A percentile compares a stretch with the other conserved stretches of the same genome.
Conservation (phyloP, 2,888 invertebrate genomes). For the Spicauda simplicius region DNA sequence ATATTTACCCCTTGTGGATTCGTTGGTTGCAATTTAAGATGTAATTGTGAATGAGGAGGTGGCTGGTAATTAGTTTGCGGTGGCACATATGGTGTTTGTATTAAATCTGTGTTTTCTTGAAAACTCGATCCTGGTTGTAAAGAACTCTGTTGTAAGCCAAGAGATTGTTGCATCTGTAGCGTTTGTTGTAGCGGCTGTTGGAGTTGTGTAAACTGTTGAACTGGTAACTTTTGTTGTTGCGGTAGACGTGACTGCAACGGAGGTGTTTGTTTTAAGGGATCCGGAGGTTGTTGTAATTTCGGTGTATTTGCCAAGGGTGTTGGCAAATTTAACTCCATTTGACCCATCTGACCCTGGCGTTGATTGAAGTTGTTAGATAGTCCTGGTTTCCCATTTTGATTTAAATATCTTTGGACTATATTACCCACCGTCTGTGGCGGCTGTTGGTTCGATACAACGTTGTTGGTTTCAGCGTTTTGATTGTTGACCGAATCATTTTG, state of each 20-base stretch:
- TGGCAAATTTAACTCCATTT: background rate
- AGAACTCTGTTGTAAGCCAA: conserved; percentile 6
- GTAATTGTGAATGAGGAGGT: background rate
- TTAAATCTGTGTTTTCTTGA: background rate
- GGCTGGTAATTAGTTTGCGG: conserved; percentile 1
- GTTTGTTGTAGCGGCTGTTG: conserved; percentile 8
- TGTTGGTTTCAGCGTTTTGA: conserved; percentile 45
- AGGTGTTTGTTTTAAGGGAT: conserved; percentile 37
- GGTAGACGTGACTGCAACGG: conserved; percentile 5
- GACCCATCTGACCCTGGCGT: conserved; percentile 2
- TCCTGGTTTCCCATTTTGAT: conserved; percentile 12
- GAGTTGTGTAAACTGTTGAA: background rate
- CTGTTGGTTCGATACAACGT: conserved; percentile 19
- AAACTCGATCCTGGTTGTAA: background rate
- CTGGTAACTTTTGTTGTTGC: background rate
- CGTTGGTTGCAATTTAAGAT: background rate
- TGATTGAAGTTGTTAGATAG: conserved; percentile 2
- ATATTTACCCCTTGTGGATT: background rate
- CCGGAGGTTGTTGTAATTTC: conserved; percentile 47
- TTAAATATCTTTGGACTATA: conserved; percentile 11
- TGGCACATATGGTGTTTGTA: background rate
- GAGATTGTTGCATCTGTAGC: background rate
- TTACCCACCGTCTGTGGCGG: conserved; percentile 6
- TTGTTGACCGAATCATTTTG: conserved; percentile 47
- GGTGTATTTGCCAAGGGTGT: conserved; percentile 17